These are phyloP conservation scores for Clarias platycephalus DNA, from an alignment of 2,797 vertebrate species.

Conservation along the genomic window DNA sequence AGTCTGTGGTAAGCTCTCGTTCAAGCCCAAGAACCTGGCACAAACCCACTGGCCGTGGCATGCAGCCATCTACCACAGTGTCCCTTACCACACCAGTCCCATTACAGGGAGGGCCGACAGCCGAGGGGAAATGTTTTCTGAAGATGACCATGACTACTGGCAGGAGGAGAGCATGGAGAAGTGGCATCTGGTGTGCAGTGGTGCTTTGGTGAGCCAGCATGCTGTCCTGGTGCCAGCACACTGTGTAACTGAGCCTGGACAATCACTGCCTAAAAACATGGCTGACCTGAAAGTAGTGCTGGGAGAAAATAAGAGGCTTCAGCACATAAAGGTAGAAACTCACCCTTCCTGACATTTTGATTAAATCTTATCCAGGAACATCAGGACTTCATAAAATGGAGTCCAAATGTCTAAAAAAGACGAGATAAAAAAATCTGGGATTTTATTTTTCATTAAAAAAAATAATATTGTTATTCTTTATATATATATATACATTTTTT, in stretches of 20 bases:
- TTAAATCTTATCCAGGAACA: conserved; percentile 4
- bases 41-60: conserved; percentile 86
- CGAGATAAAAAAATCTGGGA: background rate
- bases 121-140: conserved; percentile 39
- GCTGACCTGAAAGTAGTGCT: conserved; percentile 82
- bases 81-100: conserved; percentile 59
- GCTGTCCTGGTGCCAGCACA: conserved; percentile 85
- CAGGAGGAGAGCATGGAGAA: conserved; percentile 62
- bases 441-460: no score
- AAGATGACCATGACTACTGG: conserved; percentile 47
- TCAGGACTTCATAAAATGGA: background rate
- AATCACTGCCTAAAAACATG: conserved; percentile 70
- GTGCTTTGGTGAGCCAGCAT: conserved; percentile 83
- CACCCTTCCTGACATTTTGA: conserved; percentile 9
- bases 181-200: conserved; percentile 88
- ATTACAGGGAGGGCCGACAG: conserved; percentile 43
- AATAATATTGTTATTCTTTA: background rate
- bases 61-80: conserved; percentile 81
- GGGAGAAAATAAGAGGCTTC: conserved; percentile 80
- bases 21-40: conserved; percentile 69
- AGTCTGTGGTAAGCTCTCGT: conserved; percentile 86
- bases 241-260: conserved; percentile 82
- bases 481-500: no score
- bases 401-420: background rate
- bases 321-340: conserved; percentile 79